Conservation (phyloP, 2,797 vertebrate genomes). For the Schizothorax lantsangensis region DNA sequence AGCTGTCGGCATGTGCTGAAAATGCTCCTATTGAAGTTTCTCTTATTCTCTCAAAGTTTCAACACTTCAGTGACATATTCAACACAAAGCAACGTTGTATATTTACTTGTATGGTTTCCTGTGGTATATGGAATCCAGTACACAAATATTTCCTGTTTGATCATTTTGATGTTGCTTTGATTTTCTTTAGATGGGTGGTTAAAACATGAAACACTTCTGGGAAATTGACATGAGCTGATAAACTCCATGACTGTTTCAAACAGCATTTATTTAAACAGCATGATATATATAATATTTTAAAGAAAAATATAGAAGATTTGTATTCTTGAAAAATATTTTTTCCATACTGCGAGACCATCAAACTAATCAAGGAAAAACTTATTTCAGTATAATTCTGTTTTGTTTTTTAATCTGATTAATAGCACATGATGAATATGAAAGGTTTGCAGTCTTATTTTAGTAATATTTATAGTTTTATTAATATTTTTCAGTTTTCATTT, state of each 20-base stretch:
- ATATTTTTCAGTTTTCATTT: neutral
- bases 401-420: neutral
- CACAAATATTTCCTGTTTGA: slow-evolving; percentile 11
- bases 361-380: neutral
- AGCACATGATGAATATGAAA: neutral
- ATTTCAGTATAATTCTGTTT: neutral
- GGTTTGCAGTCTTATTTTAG: neutral
- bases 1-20: slow-evolving; percentile 13
- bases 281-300: neutral
- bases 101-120: slow-evolving; percentile 3
- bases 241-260: neutral
- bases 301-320: neutral
- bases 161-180: slow-evolving; percentile 12
- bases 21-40: neutral
- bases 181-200: slow-evolving; percentile 1
- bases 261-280: neutral
- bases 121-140: neutral
- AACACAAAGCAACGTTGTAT: neutral
- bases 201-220: neutral
- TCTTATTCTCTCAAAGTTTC: neutral
- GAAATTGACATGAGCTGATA: neutral
- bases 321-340: neutral
- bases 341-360: neutral
- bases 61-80: slow-evolving; percentile 22
- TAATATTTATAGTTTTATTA: neutral